Base-by-base conservation (phyloP, 23 tunicate genomes). In the Oikopleura vanhoeffeni region DNA sequence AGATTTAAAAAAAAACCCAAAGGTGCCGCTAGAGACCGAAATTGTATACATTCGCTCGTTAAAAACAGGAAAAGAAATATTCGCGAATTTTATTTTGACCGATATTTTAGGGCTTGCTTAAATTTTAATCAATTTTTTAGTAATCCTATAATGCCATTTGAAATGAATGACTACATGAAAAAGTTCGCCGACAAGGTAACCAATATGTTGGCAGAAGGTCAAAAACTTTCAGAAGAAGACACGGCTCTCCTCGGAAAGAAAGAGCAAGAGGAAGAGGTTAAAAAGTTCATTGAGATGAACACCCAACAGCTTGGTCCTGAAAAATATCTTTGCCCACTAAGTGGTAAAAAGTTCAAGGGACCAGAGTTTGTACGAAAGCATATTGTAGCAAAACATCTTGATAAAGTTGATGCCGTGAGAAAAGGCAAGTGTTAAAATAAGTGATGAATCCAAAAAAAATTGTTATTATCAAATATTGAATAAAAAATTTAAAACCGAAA, bases 321-420 rank as follows among this genome's bases (percentile, higher is more conserved):
- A 41, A 95, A 95, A 67, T 95, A 95, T 91, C 76, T 95, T 41
- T 95, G 99, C 83, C 99, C 99, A 2, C 92, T 95, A 3, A 90
- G 96, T 85, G 99, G 99, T 40, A 95, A 95, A 84, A 95, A 95
- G 76, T 95, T 95, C 87, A 95, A 95, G 86, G 99, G 99, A 1
- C 99, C 96, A 4, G 99, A 95, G 58, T 95, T 91, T 83, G 89
- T 95, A 34, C 85, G 92, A 57, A 95, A 95, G 86, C 99, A 95
- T 76, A 95, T 95, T 76, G 86, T 90, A 87, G 89, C 88, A 92
- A 95, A 95, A 85, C 96, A 95, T 84, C 87, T 76, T 27, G 99
- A 95, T 39, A 95, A 95, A 49, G 85, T 95, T 36, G 99, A 90
- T 38, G 88, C 90, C 1, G 99, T 95, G 32, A 88, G 84, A 41